Evolutionary conservation across 2,797 vertebrate genomes (phyloP), one percentile per base, ranked within the genome.

Genomic region (Orestias chungarensis): DNA sequence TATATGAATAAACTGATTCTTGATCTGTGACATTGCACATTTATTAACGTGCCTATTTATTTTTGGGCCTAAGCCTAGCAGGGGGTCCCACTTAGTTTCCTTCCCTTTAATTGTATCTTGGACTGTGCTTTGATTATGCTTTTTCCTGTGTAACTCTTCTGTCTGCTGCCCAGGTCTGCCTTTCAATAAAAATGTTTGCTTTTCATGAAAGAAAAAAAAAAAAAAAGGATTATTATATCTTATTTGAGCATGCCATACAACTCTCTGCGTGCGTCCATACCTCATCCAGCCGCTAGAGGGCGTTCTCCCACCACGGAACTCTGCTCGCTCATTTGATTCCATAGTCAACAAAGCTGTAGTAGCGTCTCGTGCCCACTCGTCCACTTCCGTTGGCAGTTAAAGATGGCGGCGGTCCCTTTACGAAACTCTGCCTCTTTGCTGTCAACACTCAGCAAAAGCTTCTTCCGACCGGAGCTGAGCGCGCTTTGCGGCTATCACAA

Each of bases 401-500:
- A 93, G 77, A 94, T 95, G 93, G 93, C 93, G 88, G 44, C 42
- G 6, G 47, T 38, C 2, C 80, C 61, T 8, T 64, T 88, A 43
- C 85, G 75, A 46, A 88, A 66, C 46, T 87, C 77, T 7, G 72
- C 73, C 78, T 91, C 87, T 66, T 83, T 88, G 33, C 50, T 87
- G 69, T 57, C 88, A 70, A 74, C 88, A 4, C 76, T 84, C 2
- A 71, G 71, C 49, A 77, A 70, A 62, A 78, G 87, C 80, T 62
- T 88, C 0, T 59, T 88, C 12, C 43, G 74, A 12, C 80, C 88
- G 5, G 75, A 88, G 71, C 44, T 87, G 0, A 87, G 23, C 5
- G 29, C 70, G 0, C 8, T 74, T 15, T 89, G 86, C 50, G 84
- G 61, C 1, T 95, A 95, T 66, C 94, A 95, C 82, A 76, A 92